Evolutionary conservation across 2,888 invertebrate species (phyloP), one percentile per base, ranked within the genome.

Genomic region (Sipha maydis): DNA sequence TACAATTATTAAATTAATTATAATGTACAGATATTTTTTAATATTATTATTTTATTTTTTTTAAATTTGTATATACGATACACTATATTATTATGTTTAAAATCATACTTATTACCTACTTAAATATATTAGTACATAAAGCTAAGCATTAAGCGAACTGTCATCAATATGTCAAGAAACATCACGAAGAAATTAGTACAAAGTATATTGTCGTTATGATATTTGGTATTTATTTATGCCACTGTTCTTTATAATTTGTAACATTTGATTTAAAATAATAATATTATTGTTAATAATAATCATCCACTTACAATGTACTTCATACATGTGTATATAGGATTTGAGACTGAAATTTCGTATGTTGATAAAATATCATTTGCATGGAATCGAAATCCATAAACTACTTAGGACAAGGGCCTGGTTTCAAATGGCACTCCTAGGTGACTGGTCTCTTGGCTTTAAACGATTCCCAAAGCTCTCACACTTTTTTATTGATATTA

Each of bases 151-250:
- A 31, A 78, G 48, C 3, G 25, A 34, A 69, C 28, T 67, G 28
- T 84, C 41, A 61, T 67, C 69, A 54, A 85, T 9, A 73, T 34
- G 19, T 77, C 69, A n/a, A 69, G 25, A 34, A 48, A 78, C 21
- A 34, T 67, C 5, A 78, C 25, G 17, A 34, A 48, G 76, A 76
- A 75, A 84, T 76, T 84, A 76, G 61, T 76, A 76, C 28, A 84
- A 17, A 56, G 28, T 21, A 75, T 11, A 31, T 31, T 31, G 28
- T 31, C 28, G 28, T 71, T 31, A 71, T 71, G 14, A 31, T 71
- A 67, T 48, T 41, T 77, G 48, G 21, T n/a, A 19, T 31, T 56
- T 31, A 8, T 21, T 61, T 48, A 48, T 14, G 48, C 21, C 61
- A 9, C 61, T 21, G 61, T 21, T 25, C 8, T 21, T 1, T 0